A percentile compares a stretch with the other conserved stretches of the same genome.
These are phyloP conservation scores for Pheosia tremula DNA, from an alignment of 2,888 invertebrate genomes.

Conservation along the genomic window DNA sequence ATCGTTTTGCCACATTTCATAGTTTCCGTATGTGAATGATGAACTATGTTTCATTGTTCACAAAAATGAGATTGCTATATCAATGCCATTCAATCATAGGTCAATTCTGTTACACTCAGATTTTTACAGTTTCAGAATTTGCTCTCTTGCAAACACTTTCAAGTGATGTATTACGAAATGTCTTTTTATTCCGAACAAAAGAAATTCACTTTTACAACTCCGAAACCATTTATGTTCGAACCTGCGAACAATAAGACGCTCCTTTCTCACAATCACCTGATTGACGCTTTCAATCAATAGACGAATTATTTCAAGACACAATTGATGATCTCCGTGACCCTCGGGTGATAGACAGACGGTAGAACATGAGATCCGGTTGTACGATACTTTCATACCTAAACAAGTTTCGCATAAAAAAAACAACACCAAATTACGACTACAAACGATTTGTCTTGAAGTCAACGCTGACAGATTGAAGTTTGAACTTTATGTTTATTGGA, in stretches of 20 bases:
- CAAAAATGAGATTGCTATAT: no score
- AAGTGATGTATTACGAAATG: conserved; percentile 33
- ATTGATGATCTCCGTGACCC: conserved; percentile 34
- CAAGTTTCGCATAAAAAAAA: conserved; percentile 40
- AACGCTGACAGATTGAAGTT: conserved; percentile 21
- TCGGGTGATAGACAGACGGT: conserved; percentile 21
- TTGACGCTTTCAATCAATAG: conserved; percentile 25
- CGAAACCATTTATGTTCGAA: conserved; percentile 28
- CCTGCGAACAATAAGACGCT: conserved; percentile 25
- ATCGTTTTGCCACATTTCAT: no score
- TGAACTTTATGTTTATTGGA: conserved; percentile 25
- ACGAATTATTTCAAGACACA: conserved; percentile 34
- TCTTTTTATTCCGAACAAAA: conserved; percentile 40
- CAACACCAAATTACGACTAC: conserved; percentile 32
- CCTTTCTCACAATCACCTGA: conserved; percentile 41
- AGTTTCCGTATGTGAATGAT: no score
- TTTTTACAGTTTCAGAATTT: conserved; percentile 22
- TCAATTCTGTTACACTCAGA: no score
- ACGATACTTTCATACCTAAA: conserved; percentile 41
- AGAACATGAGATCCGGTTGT: conserved; percentile 28
- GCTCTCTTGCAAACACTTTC: conserved; percentile 34
- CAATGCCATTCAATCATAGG: no score
- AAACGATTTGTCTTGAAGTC: conserved; percentile 28
- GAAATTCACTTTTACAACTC: conserved; percentile 40
- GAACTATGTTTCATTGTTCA: no score